A percentile compares a stretch with the other conserved stretches of the same genome.
These are phyloP conservation scores for Thalassoma bifasciatum DNA, from an alignment of 2,113 vertebrate species.

Conservation along the genomic window DNA sequence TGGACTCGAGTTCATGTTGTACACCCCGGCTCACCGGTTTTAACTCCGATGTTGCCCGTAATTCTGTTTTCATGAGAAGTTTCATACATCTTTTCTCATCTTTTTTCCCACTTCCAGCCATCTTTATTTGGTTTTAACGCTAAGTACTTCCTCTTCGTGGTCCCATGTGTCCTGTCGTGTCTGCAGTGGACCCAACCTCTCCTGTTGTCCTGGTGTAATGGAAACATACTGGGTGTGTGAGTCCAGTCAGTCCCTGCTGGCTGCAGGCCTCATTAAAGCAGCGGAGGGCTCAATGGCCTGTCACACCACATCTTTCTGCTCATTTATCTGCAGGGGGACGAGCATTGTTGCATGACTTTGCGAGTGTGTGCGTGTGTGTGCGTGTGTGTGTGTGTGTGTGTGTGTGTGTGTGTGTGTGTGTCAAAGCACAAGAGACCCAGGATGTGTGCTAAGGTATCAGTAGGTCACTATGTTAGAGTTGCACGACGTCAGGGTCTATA, in stretches of 20 bases:
- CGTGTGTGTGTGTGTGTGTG: constrained; percentile 29
- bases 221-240: constrained; percentile 61
- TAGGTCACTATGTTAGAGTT: constrained; percentile 60
- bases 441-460: constrained; percentile 50
- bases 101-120: constrained; percentile 1
- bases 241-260: constrained; percentile 51
- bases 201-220: constrained; percentile 54
- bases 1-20: neutral
- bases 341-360: constrained; percentile 36
- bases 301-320: constrained; percentile 63
- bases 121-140: constrained; percentile 15
- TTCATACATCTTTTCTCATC: neutral
- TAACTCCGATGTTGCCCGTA: constrained; percentile 24
- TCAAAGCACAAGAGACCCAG: constrained; percentile 16
- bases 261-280: constrained; percentile 62
- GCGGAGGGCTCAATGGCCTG: constrained; percentile 48
- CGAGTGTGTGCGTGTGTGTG: constrained; percentile 25
- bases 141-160: constrained; percentile 13
- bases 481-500: constrained; percentile 29
- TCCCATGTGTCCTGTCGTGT: constrained; percentile 47
- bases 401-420: constrained; percentile 17
- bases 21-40: neutral
- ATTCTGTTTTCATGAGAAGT: constrained; percentile 23
- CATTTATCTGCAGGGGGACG: constrained; percentile 60
- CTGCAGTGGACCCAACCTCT: constrained; percentile 10